Conservation (phyloP, 2,113 vertebrate genomes). For the Vimba vimba region DNA sequence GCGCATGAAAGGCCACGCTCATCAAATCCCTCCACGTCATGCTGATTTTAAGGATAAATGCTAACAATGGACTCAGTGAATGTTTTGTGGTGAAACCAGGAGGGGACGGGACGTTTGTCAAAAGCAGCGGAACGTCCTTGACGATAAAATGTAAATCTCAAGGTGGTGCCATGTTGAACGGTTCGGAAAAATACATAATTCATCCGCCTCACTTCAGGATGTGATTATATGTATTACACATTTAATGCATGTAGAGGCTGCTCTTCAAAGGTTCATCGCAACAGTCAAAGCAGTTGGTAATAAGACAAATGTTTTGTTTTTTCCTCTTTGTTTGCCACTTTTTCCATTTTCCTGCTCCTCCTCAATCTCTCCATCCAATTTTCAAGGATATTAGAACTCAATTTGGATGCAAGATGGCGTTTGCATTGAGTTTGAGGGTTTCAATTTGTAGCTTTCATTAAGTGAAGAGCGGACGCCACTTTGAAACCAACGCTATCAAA, state of each 20-base stretch:
- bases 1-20: constrained; percentile 52
- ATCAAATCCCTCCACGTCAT: constrained; percentile 56
- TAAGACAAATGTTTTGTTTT: constrained; percentile 10
- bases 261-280: constrained; percentile 61
- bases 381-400: constrained; percentile 62
- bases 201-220: constrained; percentile 72
- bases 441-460: constrained; percentile 62
- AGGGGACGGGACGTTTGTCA: constrained; percentile 61
- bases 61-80: constrained; percentile 30
- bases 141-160: constrained; percentile 83
- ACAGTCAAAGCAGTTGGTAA: constrained; percentile 66
- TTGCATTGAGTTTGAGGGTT: constrained; percentile 53
- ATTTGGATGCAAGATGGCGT: constrained; percentile 58
- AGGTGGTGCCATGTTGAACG: constrained; percentile 76
- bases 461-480: constrained; percentile 52
- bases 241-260: constrained; percentile 60
- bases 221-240: constrained; percentile 70
- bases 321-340: constrained; percentile 2
- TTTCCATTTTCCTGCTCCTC: background rate
- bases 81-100: constrained; percentile 54
- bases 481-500: constrained; percentile 64
- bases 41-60: constrained; percentile 23
- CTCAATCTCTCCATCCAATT: constrained; percentile 49
- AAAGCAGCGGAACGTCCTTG: constrained; percentile 72
- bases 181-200: constrained; percentile 77